A percentile compares a stretch with the other conserved stretches of the same genome.
These are phyloP conservation scores for Potamarius usumacintae DNA, from an alignment of 2,113 vertebrate species.

Conservation along the genomic window DNA sequence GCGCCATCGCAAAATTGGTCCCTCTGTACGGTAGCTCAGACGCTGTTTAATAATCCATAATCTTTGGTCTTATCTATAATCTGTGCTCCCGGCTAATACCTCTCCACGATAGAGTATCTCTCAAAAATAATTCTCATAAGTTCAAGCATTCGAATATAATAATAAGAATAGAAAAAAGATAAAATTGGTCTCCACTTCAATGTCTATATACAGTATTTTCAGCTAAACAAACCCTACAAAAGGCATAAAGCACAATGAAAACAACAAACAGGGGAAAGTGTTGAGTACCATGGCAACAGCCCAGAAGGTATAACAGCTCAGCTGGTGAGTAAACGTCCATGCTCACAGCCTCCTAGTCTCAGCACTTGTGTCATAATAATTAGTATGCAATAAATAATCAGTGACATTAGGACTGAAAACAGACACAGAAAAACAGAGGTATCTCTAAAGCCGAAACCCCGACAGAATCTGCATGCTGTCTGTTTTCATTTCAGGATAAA, in stretches of 20 bases:
- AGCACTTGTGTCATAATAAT: slow-evolving; percentile 46
- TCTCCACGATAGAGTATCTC: neutral
- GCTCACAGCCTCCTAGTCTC: slow-evolving; percentile 50
- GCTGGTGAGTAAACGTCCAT: slow-evolving; percentile 58
- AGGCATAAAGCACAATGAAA: slow-evolving; percentile 47
- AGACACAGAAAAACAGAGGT: slow-evolving; percentile 35
- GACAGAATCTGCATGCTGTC: slow-evolving; percentile 27
- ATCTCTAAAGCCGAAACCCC: slow-evolving; percentile 38
- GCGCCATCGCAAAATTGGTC: neutral
- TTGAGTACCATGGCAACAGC: slow-evolving; percentile 67
- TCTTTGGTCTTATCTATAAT: neutral
- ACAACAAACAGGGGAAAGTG: slow-evolving; percentile 57
- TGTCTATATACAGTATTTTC: slow-evolving; percentile 17
- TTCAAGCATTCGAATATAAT: neutral
- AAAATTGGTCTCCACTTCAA: slow-evolving; percentile 38
- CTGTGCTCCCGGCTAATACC: neutral
- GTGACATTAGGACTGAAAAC: slow-evolving; percentile 45
- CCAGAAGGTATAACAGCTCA: slow-evolving; percentile 62
- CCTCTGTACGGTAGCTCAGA: no score
- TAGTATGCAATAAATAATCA: slow-evolving; percentile 57
- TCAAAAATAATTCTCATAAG: slow-evolving; percentile 1
- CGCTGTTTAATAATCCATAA: neutral
- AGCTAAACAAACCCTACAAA: slow-evolving; percentile 44
- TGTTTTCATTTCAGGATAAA: neutral
- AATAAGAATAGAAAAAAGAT: slow-evolving; percentile 6